Evolutionary conservation across 2,888 invertebrate genomes (phyloP).

Genomic region (Epicampocera succincta): DNA sequence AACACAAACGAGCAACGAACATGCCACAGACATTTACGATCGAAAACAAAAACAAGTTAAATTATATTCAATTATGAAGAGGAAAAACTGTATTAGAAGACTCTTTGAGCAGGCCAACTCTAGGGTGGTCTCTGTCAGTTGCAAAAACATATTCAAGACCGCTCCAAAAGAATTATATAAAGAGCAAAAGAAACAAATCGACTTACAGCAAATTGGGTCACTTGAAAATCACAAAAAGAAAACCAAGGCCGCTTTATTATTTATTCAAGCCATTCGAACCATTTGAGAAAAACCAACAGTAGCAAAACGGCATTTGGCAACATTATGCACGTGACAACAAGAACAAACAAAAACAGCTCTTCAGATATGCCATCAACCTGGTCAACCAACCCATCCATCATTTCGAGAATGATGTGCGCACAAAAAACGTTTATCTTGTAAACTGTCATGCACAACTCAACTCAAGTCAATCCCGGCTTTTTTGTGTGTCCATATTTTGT

Average conservation of each 20-base stretch:
- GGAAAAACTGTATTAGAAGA: slow-evolving; percentile 39
- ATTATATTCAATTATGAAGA: slow-evolving; percentile 67
- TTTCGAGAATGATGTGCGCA: slow-evolving; percentile 11
- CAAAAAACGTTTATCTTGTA: slow-evolving; percentile 60
- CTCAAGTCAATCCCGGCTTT: slow-evolving; percentile 36
- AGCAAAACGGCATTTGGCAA: neutral
- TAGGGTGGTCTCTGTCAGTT: slow-evolving; percentile 63
- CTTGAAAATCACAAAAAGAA: slow-evolving; percentile 26
- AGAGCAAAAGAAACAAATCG: slow-evolving; percentile 3
- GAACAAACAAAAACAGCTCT: slow-evolving; percentile 15
- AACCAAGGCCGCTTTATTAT: slow-evolving; percentile 55
- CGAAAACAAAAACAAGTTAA: slow-evolving; percentile 60
- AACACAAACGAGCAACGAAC: slow-evolving; percentile 38
- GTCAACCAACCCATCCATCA: slow-evolving; percentile 26
- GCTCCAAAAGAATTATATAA: slow-evolving; percentile 35
- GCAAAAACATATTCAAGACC: slow-evolving; percentile 18
- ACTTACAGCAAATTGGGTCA: slow-evolving; percentile 50
- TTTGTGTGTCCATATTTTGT: neutral
- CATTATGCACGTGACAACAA: slow-evolving; percentile 29
- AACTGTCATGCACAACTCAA: slow-evolving; percentile 63
- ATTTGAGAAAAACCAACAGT: slow-evolving; percentile 6
- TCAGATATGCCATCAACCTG: slow-evolving; percentile 41
- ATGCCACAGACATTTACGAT: slow-evolving; percentile 36
- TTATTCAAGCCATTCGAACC: slow-evolving; percentile 15
- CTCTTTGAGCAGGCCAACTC: slow-evolving; percentile 32